Conservation (phyloP, 2,113 vertebrate genomes). For the Tragelaphus strepsiceros region DNA sequence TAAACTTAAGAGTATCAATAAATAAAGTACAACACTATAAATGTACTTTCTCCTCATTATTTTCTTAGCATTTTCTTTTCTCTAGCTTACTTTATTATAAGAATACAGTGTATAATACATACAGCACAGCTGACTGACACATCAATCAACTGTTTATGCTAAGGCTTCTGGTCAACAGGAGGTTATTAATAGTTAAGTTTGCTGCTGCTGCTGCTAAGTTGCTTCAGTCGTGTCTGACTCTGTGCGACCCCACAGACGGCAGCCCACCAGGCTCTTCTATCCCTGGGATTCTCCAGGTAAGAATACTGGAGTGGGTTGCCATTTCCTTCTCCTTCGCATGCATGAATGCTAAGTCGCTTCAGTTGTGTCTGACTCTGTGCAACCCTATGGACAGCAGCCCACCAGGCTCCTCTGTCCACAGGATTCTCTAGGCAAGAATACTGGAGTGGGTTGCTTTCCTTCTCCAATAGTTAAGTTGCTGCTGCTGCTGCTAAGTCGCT, state of each 20-base stretch:
- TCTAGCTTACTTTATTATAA: not conserved
- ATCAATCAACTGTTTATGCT: not conserved
- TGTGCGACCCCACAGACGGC: not conserved
- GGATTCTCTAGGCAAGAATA: not conserved
- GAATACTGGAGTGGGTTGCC: not conserved
- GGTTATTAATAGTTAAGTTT: not conserved
- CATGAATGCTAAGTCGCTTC: not conserved
- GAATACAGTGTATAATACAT: not conserved
- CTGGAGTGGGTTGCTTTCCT: not conserved
- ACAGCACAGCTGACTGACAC: not conserved
- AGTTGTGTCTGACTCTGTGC: not conserved
- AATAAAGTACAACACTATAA: not conserved
- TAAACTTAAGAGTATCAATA: not conserved
- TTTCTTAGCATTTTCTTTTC: not conserved
- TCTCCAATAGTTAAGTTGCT: not conserved
- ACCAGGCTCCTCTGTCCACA: not conserved
- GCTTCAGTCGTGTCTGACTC: fast-evolving
- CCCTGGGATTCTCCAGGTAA: not conserved
- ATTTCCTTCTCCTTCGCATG: not conserved
- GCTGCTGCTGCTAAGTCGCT: too few relatives aligned
- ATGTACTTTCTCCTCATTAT: not conserved
- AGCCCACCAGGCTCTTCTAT: not conserved
- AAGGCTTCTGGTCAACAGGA: not conserved
- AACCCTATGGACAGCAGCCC: not conserved
- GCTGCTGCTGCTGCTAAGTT: not conserved